Base-by-base conservation (phyloP, 2,888 invertebrate genomes). In the Altica lythri region DNA sequence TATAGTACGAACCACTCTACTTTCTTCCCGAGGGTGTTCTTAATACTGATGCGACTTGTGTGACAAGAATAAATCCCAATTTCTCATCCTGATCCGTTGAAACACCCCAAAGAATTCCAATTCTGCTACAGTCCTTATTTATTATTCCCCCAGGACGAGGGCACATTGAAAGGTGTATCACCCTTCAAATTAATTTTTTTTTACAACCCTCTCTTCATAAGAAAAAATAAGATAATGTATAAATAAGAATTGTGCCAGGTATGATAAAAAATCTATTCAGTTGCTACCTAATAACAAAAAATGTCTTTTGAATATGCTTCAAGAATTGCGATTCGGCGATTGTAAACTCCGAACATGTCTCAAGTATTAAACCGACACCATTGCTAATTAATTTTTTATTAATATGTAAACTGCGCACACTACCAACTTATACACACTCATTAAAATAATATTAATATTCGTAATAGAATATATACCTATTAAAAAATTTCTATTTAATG, bases 91-190 rank as follows among this genome's bases (percentile, higher is more conserved):
- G 30, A 49, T 29, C 42, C 53, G 55, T 48, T 48, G 55, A 53
- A 57, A 44, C 57, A 60, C 57, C 57, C 55, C 53, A 49, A 60
- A 60, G 57, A 58, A 51, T 40, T 53, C 49, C 49, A 49, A 52
- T 53, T 44, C 34, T 30, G 51, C 29, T 50, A 47, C 53, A 50
- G 38, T 46, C 38, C 52, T 52, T 57, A 53, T 53, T 57, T 57
- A 61, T 59, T 55, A 59, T 59, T 53, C 61, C 55, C 61, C 44
- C 6, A 35, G 48, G 51, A 16, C 37, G 25, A 22, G 34, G 22
- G 44, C 54, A 38, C 54, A 44, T 49, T 44, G 52, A 48, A 43
- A 55, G 51, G 54, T 51, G 52, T 56, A 49, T 47, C 46, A 49
- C 56, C 54, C 54, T 52, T 32, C 55, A 16, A 46, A 53, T 59